Evolutionary conservation across 2,797 vertebrate species (phyloP), one percentile per base, ranked within the genome.

Genomic region (Salarias fasciatus): DNA sequence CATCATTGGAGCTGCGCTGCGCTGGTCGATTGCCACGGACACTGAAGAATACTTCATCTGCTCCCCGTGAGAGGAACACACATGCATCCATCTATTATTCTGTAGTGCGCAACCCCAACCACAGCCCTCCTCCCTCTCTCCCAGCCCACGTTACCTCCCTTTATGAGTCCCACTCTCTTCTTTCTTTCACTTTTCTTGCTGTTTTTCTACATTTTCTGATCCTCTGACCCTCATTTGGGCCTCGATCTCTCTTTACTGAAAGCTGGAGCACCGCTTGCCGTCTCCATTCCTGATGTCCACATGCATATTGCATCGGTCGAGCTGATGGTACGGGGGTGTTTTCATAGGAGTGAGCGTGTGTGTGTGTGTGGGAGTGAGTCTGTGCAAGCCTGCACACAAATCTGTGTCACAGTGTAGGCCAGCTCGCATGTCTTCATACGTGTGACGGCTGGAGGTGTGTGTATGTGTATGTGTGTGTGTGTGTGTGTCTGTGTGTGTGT

Each of bases 11-110:
- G 85, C 74, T 53, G 70, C 35, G 18, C 72, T 55, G 79, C 79
- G 75, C 75, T 82, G 90, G 88, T 90, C 80, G 86, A 88, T 90
- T 72, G 79, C 77, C 76, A 77, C 62, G 14, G 81, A 84, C 77
- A 74, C 77, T 31, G 74, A 89, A 64, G 86, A 84, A 86, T 86
- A 77, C 76, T 86, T 88, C 85, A 85, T 86, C 79, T 76, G 79
- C 58, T 78, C 66, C 82, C 78, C 72, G 56, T 36, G 72, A 72
- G 72, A 60, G 47, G 30, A 72, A 55, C 14, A 56, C 58, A 61
- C 63, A 54, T 69, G 53, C 53, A 67, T 47, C 63, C 52, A 76
- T 69, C 59, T 70, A 73, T 82, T 78, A 73, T 72, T 58, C 68
- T 74, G 11, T 38, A 35, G 55, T 50, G 49, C 3, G 5, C 78